Base-by-base conservation (phyloP, 2,888 invertebrate genomes). In the Polyommatus icarus region DNA sequence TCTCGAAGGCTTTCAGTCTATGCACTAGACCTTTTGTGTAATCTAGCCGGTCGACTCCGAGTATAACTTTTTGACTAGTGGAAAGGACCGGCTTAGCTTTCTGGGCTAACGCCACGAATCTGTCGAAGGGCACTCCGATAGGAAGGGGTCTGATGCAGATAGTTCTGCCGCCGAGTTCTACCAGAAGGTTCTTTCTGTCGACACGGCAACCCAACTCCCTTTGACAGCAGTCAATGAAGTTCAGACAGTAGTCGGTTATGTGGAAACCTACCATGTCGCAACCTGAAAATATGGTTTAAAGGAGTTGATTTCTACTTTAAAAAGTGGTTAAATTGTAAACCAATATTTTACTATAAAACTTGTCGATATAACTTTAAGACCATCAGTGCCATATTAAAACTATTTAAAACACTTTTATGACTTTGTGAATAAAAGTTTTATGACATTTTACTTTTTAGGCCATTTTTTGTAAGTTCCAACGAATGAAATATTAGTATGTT, bases 231-330 rank as follows among this genome's bases (percentile, higher is more conserved):
- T 98, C 98, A 57, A 98, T 97, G 86, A 98, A 98, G 90, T 98
- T 98, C 80, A 98, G 90, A 85, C 98, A 98, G 88, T 98, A 98
- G 87, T 98, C 98, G 81, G 97, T 96, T 84, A 98, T 98, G 87
- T 98, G 98, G 88, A 98, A 98, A 61, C 98, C 98, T 72, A 98
- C 98, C 97, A 98, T 97, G 85, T 98, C 98, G 89, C 98, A 98
- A 83, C 97, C 97, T 96, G 88, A 18, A 84, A 85, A 10, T 24
- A 20, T n/a, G 7, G 3, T 61, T 20, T 54, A 54, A 54, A 59
- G 20, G 10, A 61, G 8, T 59, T 20, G 4, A 54, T 18, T 54
- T 18, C 18, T 18, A 15, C 54, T 54, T 54, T 54, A 18, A 18
- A 8, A 18, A 54, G 18, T 18, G 15, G 18, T 18, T 54, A 54